Evolutionary conservation across 2,888 invertebrate species (phyloP), one percentile per base, ranked within the genome.

Genomic region (Artemia sinica): DNA sequence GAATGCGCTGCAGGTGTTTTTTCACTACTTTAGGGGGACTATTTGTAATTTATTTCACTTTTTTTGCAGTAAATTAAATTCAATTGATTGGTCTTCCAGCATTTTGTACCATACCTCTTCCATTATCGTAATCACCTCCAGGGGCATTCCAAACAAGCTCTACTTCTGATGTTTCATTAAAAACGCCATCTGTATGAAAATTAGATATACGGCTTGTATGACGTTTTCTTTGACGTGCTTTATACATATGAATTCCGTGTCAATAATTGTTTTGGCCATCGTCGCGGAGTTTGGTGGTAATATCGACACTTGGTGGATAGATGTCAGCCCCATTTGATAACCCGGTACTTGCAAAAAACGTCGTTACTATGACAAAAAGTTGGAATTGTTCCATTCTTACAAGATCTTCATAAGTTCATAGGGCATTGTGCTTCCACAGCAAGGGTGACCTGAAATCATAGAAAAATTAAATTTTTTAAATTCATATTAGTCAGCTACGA

Each of bases 131-230:
- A 71, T 77, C 75, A 9, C 76, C 75, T 18, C 77, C 77, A 14
- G 77, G 76, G 13, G 77, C 76, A 28, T 76, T 76, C 77, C 77
- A 77, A 65, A 73, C 73, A 28, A 77, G 71, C 67, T 75, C 75
- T 49, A 77, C 74, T 71, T 75, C 73, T 41, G 74, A 73, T 10
- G 73, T 71, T 49, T 73, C 73, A 66, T 74, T 74, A 74, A 72
- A 13, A 75, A n/a, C 73, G 49, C 72, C 68, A 18, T 74, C 74
- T 48, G 77, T 75, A 8, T 73, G 71, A 49, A 77, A 72, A 72
- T 77, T 76, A 0, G 75, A 75, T n/a, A 77, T 73, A 14, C 75
- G 72, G n/a, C n/a, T n/a, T n/a, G n/a, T n/a, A n/a, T n/a, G n/a
- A n/a, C n/a, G n/a, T n/a, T n/a, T n/a, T n/a, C n/a, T n/a, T n/a